These are phyloP conservation scores for Amphimallon solstitiale DNA, from an alignment of 2,888 invertebrate genomes.

Conservation along the genomic window DNA sequence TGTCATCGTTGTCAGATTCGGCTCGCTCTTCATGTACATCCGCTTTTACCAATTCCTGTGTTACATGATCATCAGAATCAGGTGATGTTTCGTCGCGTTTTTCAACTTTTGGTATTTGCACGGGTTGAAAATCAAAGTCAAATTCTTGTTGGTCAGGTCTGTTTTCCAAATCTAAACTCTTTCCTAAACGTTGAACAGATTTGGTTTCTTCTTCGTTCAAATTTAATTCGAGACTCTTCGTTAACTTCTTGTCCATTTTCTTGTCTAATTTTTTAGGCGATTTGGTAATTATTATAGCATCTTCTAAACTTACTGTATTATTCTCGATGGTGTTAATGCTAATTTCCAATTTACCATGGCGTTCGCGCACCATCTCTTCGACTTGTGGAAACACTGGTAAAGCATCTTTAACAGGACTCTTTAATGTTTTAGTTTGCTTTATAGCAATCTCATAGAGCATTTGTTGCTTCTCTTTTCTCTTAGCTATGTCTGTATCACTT, in stretches of 20 bases:
- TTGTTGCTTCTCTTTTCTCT: constrained; percentile 79
- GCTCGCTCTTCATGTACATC: constrained; percentile 62
- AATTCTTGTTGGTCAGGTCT: constrained; percentile 53
- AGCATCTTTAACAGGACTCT: constrained; percentile 79
- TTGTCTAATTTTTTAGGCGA: constrained; percentile 77
- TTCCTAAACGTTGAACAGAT: constrained; percentile 59
- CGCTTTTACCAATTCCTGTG: constrained; percentile 66
- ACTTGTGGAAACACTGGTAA: constrained; percentile 77
- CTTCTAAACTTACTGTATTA: constrained; percentile 65
- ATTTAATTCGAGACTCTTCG: constrained; percentile 76
- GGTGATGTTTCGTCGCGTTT: constrained; percentile 56
- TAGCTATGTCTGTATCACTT: constrained; percentile 76
- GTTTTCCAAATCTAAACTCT: constrained; percentile 61
- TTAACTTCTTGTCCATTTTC: constrained; percentile 62
- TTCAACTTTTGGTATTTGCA: constrained; percentile 39
- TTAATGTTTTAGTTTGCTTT: constrained; percentile 78
- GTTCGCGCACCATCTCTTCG: constrained; percentile 78
- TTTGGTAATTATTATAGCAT: constrained; percentile 80
- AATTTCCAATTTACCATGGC: constrained; percentile 79
- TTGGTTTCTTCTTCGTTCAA: constrained; percentile 59
- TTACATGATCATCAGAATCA: constrained; percentile 65
- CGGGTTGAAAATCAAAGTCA: constrained; percentile 60
- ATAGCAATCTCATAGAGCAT: constrained; percentile 80
- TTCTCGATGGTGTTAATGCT: constrained; percentile 72
- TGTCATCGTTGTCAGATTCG: constrained; percentile 46